Evolutionary conservation across 2,113 vertebrate species (phyloP), one percentile per base, ranked within the genome.

Genomic region (Syngnathus typhle): DNA sequence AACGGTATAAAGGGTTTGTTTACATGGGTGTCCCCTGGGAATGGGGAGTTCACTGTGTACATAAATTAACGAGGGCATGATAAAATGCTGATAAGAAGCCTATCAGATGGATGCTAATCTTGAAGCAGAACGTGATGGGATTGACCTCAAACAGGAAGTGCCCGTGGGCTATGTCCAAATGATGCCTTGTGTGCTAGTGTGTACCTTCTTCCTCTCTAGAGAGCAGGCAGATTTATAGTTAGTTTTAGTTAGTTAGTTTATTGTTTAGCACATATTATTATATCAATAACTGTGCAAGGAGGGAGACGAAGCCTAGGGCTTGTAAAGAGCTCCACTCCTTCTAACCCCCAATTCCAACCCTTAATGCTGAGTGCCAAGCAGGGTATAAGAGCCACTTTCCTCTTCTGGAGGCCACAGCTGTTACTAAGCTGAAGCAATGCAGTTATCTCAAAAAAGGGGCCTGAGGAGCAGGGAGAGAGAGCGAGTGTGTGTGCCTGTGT

Each of bases 381-480:
- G n/a, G n/a, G n/a, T n/a, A n/a, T 77, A 72, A 75, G 70, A 78
- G 71, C 63, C 76, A 78, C 81, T 81, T 75, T 73, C 64, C 70
- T 83, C 70, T 75, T 84, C 68, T 67, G 82, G 67, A 83, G 78
- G 80, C 59, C 76, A 65, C 84, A 84, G 84, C 84, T 81, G 80
- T 77, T 75, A 72, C 61, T 32, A 66, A 79, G 76, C 61, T 21
- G 54, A 70, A 76, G 72, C 68, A 9, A 60, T 78, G 78, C 72
- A 81, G 84, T 86, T 84, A 86, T 82, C 80, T 81, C 74, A 38
- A 67, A 75, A 73, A 78, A 73, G 77, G 66, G 73, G 67, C 36
- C 72, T 72, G 21, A 38, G 54, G 49, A n/a, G 47, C 10, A 18
- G 16, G 51, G 63, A 38, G 65, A 51, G 64, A 62, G 43, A 39